These are phyloP conservation scores for Gallinago nigripennis DNA, from an alignment of 2,797 vertebrate species.

Conservation along the genomic window DNA sequence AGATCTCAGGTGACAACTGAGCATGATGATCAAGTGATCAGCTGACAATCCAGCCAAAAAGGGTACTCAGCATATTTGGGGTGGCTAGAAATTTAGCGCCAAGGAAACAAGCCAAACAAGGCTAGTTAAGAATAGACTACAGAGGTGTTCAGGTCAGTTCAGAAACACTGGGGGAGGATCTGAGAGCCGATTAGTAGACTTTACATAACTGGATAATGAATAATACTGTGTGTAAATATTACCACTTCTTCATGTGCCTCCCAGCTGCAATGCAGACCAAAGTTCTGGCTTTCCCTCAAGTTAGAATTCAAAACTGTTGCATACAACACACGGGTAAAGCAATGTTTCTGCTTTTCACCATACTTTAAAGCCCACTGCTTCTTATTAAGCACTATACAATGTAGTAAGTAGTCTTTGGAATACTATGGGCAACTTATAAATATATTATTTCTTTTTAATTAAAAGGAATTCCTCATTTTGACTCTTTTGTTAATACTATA, in stretches of 20 bases:
- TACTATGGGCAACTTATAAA: background rate
- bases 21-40: background rate
- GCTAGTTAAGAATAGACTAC: background rate
- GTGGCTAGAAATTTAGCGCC: background rate
- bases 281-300: background rate
- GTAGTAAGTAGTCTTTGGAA: background rate
- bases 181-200: background rate
- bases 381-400: background rate
- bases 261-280: background rate
- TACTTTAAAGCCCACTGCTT: background rate
- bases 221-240: background rate
- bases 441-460: background rate
- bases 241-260: background rate
- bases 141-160: background rate
- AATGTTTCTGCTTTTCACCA: background rate
- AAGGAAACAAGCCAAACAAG: background rate
- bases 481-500: background rate
- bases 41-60: background rate
- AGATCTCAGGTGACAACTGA: background rate
- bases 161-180: background rate
- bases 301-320: background rate
- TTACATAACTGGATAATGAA: background rate
- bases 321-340: background rate
- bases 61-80: background rate
- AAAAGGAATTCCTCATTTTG: background rate